phyloP scores from a whole-genome alignment of 1,140 invertebrate species.

The Apolygus lucorum region DNA sequence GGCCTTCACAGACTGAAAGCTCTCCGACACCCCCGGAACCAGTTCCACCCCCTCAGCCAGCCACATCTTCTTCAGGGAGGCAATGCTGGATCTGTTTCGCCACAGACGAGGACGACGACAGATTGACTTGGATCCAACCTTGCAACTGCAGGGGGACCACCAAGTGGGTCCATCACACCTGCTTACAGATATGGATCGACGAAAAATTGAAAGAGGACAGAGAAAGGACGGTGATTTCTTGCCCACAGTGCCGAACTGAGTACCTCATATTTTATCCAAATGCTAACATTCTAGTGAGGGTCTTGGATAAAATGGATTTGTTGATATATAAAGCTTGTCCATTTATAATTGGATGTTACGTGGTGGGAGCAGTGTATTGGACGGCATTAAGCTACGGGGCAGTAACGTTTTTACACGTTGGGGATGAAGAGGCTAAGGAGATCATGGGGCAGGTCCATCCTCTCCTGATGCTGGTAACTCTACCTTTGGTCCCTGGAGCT shows the following conservation, averaged over 20 bases:
- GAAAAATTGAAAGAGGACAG: slow-evolving; percentile 91
- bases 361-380: slow-evolving; percentile 91
- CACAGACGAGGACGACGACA: slow-evolving; percentile 81
- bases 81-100: slow-evolving; percentile 83
- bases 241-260: slow-evolving; percentile 90
- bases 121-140: slow-evolving; percentile 84
- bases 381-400: slow-evolving; percentile 93
- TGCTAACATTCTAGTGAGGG: slow-evolving; percentile 50
- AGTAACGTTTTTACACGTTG: slow-evolving; percentile 88
- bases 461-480: not conserved
- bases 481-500: not conserved
- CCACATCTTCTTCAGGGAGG: too few species aligned
- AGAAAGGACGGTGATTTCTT: slow-evolving; percentile 73
- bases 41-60: too few species aligned
- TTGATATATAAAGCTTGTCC: slow-evolving; percentile 84
- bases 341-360: slow-evolving; percentile 82
- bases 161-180: slow-evolving; percentile 76
- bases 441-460: slow-evolving; percentile 87
- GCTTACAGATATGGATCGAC: slow-evolving; percentile 96
- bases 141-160: slow-evolving; percentile 92
- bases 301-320: slow-evolving; percentile 79
- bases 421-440: slow-evolving; percentile 40
- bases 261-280: slow-evolving; percentile 86
- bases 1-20: too few species aligned
- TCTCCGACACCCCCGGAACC: too few species aligned